Evolutionary conservation across 1,140 invertebrate species (phyloP).

Genomic region (Trinorchestia longiramus): DNA sequence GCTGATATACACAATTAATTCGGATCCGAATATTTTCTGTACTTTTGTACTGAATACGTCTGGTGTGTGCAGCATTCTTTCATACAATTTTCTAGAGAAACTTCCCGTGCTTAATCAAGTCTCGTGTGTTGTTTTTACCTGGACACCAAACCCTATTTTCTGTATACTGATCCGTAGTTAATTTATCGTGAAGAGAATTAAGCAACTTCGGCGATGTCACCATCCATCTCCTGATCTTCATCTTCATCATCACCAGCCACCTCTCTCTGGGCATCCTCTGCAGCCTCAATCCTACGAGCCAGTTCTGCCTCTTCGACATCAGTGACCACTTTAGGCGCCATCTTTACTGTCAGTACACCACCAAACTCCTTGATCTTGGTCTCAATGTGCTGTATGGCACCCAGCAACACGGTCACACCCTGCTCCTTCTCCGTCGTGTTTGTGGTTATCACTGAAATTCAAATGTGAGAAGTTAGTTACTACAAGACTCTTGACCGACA

Average conservation of each 20-base stretch:
- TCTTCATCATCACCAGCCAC: slow-evolving; percentile 88
- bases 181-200: slow-evolving; percentile 20
- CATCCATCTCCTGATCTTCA: slow-evolving; percentile 60
- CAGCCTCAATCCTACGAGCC: slow-evolving; percentile 90
- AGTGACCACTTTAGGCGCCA: slow-evolving; percentile 89
- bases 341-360: slow-evolving; percentile 94
- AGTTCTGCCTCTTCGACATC: slow-evolving; percentile 97
- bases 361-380: slow-evolving; percentile 83
- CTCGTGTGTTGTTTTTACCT: neutral
- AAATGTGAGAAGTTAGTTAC: slow-evolving; percentile 55
- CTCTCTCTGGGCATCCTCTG: slow-evolving; percentile 94
- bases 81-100: neutral
- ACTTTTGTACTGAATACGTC: neutral
- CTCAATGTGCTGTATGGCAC: slow-evolving; percentile 90
- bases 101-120: neutral
- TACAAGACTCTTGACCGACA: neutral
- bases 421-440: slow-evolving; percentile 96
- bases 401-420: slow-evolving; percentile 88
- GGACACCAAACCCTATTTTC: neutral
- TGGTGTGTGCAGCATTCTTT: neutral
- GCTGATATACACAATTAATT: neutral
- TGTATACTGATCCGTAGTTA: neutral
- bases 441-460: slow-evolving; percentile 91
- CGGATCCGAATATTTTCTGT: neutral
- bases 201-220: slow-evolving; percentile 56